Conservation (phyloP, 2,113 vertebrate genomes). For the Typhlomys cinereus region DNA sequence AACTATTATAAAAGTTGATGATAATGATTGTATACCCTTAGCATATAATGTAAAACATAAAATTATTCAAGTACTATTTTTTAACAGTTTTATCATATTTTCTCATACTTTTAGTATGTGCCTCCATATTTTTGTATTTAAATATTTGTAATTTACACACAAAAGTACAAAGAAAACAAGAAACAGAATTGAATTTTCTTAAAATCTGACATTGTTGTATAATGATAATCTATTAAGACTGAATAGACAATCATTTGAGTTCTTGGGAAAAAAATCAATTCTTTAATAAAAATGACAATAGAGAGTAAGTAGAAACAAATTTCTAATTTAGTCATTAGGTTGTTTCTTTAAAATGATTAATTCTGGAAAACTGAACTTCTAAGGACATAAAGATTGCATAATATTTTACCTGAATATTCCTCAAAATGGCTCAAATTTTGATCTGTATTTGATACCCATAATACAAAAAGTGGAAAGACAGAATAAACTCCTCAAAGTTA, state of each 20-base stretch:
- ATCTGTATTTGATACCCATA: too few relatives aligned
- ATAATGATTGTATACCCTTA: neutral
- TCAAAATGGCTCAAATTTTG: too few relatives aligned
- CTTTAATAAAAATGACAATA: neutral
- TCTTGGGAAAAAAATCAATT: neutral
- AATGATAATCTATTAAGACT: neutral
- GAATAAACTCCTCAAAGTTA: too few relatives aligned
- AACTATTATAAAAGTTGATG: neutral
- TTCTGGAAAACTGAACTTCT: neutral
- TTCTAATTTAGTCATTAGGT: neutral
- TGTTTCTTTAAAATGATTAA: neutral
- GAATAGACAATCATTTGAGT: neutral
- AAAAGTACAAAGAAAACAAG: neutral
- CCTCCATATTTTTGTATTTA: neutral
- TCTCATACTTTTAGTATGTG: neutral
- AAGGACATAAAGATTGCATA: too few relatives aligned
- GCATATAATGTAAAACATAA: neutral
- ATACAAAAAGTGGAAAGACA: too few relatives aligned
- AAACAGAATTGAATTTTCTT: neutral
- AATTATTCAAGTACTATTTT: neutral
- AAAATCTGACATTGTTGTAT: neutral
- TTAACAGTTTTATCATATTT: neutral
- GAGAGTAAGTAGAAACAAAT: neutral
- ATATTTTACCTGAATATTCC: too few relatives aligned
- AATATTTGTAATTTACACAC: neutral